Percentiles rank a stretch among this genome's conserved stretches.
Evolutionary conservation across 1,140 invertebrate species (phyloP).

Genomic region (Philotrypesis tridentata): DNA sequence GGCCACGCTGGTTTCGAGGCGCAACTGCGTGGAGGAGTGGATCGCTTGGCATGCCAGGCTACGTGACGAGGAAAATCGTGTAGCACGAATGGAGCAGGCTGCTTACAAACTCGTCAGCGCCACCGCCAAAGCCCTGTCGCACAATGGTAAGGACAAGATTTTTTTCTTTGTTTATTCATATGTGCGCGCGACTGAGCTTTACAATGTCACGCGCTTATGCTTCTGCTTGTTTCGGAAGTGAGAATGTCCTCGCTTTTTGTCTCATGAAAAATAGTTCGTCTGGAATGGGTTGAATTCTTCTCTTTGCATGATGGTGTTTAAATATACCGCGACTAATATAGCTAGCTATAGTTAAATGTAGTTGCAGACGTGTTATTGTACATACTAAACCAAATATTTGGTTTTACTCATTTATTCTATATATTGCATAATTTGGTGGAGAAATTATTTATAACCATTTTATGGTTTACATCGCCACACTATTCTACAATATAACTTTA

Average conservation of each 20-base stretch:
- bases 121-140: constrained; percentile 66
- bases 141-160: constrained; percentile 62
- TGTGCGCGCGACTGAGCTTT: background rate
- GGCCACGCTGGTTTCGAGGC: constrained; percentile 67
- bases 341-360: constrained; percentile 1
- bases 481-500: background rate
- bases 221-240: background rate
- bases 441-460: background rate
- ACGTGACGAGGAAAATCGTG: constrained; percentile 67
- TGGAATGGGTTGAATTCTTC: background rate
- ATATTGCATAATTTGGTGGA: background rate
- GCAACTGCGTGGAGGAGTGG: constrained; percentile 71
- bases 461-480: too few species aligned
- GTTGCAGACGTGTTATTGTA: background rate
- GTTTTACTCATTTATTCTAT: background rate
- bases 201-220: background rate
- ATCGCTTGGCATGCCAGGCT: constrained; percentile 71
- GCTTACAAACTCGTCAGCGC: constrained; percentile 69
- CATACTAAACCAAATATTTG: background rate
- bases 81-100: constrained; percentile 70
- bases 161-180: background rate
- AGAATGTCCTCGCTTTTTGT: background rate
- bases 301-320: background rate
- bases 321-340: background rate
- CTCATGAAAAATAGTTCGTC: background rate